Conservation (phyloP, 23 tunicate genomes). For the Ascidia mentula region DNA sequence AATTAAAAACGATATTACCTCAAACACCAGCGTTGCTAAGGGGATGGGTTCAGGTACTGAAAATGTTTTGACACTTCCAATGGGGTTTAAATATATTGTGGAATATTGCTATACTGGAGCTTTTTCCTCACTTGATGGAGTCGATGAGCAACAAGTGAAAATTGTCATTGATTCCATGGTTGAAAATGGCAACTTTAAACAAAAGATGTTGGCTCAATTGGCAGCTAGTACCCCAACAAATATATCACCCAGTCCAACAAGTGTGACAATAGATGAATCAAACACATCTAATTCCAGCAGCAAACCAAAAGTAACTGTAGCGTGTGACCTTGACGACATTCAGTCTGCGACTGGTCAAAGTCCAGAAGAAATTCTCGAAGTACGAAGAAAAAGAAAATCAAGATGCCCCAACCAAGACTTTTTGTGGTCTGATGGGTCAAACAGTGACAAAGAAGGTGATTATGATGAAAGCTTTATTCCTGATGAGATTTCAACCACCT, state of each 20-base stretch:
- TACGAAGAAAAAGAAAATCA: not conserved
- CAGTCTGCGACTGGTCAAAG: not conserved
- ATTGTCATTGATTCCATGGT: not conserved
- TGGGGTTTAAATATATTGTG: conserved; percentile 7
- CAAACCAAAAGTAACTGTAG: not conserved
- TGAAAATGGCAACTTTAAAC: not conserved
- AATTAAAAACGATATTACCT: not conserved
- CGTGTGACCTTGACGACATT: not conserved
- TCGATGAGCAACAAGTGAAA: not conserved
- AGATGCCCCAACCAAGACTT: not conserved
- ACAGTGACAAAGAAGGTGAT: not conserved
- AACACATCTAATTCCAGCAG: not conserved
- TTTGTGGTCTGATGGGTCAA: not conserved
- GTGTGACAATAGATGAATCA: not conserved
- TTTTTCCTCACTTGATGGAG: not conserved
- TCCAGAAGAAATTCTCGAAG: not conserved
- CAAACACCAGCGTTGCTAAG: not conserved
- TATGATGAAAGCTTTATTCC: not conserved
- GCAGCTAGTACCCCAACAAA: not conserved
- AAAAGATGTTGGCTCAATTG: not conserved
- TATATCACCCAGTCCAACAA: no score
- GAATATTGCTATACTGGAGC: conserved; percentile 21
- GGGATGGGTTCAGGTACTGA: not conserved
- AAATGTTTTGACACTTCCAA: not conserved
- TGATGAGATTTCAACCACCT: not conserved